These are phyloP conservation scores for Crypturellus tataupa DNA, from an alignment of 2,797 vertebrate genomes.

Conservation along the genomic window DNA sequence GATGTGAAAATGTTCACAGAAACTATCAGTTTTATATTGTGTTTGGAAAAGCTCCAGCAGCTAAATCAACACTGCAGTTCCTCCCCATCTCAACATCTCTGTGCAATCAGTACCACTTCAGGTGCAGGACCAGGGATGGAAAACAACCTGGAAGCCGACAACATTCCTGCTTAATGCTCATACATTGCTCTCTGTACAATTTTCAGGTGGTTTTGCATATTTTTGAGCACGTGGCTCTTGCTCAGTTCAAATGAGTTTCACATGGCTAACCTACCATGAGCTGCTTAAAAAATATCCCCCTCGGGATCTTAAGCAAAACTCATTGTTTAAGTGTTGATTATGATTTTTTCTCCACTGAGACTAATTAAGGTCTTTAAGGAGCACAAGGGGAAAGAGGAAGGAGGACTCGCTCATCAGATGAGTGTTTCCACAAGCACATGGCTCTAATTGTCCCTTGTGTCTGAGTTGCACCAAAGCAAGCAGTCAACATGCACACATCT, in stretches of 20 bases:
- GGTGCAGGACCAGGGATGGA: neutral
- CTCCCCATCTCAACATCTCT: neutral
- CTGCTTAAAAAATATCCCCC: neutral
- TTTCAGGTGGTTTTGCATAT: neutral
- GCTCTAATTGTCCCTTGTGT: neutral
- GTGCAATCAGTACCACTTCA: neutral
- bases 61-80: neutral
- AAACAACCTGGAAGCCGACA: neutral
- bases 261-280: neutral
- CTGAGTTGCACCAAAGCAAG: neutral
- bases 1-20: neutral
- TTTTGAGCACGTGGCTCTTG: neutral
- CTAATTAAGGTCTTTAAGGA: constrained; percentile 30
- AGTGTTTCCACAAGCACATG: rapidly evolving
- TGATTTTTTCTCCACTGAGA: constrained; percentile 7
- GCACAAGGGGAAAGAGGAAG: neutral
- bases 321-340: constrained; percentile 9
- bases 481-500: neutral
- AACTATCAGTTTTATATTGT: neutral
- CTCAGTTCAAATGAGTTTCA: neutral
- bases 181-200: neutral
- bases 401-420: neutral
- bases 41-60: neutral
- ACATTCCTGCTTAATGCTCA: neutral
- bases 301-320: neutral